Percentiles rank a stretch among this genome's conserved stretches.
Conservation (phyloP, 2,888 invertebrate genomes). For the Apodemia duryi region DNA sequence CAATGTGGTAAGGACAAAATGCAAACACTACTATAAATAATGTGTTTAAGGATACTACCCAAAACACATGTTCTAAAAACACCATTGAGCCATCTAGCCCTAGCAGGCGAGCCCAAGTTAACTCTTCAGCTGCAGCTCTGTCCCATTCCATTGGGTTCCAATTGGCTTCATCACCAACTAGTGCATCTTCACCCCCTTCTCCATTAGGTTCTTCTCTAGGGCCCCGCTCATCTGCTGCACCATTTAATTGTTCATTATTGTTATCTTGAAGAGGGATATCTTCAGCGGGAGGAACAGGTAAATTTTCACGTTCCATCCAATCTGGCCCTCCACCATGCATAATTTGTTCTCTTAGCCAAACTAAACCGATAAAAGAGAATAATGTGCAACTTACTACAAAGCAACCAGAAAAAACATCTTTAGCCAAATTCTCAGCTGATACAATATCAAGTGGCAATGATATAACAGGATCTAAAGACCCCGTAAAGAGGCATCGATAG, state of each 20-base stretch:
- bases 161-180: conserved; percentile 88
- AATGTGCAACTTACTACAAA: conserved; percentile 98
- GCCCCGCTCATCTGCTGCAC: conserved; percentile 50
- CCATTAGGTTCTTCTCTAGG: conserved; percentile 59
- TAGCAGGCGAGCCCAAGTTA: conserved; percentile 98
- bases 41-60: conserved; percentile 98
- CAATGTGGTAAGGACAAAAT: conserved; percentile 97
- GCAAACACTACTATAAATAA: conserved; percentile 98
- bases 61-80: conserved; percentile 98
- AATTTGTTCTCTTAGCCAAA: conserved; percentile 99
- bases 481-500: conserved; percentile 94
- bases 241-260: conserved; percentile 69
- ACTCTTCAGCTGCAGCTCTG: conserved; percentile 96
- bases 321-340: conserved; percentile 98
- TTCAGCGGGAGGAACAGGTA: conserved; percentile 70
- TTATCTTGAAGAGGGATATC: conserved; percentile 68
- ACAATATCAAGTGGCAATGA: conserved; percentile 95
- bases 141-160: conserved; percentile 99
- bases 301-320: conserved; percentile 90
- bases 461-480: conserved; percentile 91
- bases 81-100: conserved; percentile 98
- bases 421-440: conserved; percentile 94
- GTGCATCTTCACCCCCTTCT: conserved; percentile 69
- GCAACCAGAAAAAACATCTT: conserved; percentile 97
- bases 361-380: conserved; percentile 96